These are phyloP conservation scores for Eristalis intricaria DNA, from an alignment of 2,888 invertebrate genomes.

Conservation along the genomic window DNA sequence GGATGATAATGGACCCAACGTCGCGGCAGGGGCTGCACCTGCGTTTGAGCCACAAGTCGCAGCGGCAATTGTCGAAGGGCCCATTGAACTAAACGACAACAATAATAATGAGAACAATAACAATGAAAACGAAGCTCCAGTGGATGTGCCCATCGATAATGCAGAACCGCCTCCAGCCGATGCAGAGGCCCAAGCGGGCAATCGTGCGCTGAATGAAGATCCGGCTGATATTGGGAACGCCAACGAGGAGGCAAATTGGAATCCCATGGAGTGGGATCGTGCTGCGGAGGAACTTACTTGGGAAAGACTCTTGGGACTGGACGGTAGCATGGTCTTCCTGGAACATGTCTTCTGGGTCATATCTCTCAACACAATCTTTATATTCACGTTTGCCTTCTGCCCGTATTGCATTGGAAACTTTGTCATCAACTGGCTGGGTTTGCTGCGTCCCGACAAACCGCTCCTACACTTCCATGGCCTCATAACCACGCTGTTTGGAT, in stretches of 20 bases:
- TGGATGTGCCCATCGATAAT: constrained; percentile 78
- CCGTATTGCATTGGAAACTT: constrained; percentile 97
- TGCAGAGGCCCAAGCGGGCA: constrained; percentile 81
- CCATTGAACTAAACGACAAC: constrained; percentile 69
- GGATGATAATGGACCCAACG: constrained; percentile 51
- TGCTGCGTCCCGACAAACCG: constrained; percentile 79
- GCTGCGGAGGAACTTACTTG: constrained; percentile 99
- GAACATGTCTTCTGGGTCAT: constrained; percentile 99
- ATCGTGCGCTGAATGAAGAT: constrained; percentile 81
- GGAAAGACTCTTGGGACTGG: constrained; percentile 97
- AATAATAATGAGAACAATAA: constrained; percentile 82
- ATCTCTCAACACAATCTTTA: constrained; percentile 97
- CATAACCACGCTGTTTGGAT: constrained; percentile 95
- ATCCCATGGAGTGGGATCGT: constrained; percentile 99
- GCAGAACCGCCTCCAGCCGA: constrained; percentile 78
- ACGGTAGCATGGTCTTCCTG: constrained; percentile 97
- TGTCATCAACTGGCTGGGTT: constrained; percentile 87
- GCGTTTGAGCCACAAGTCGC: constrained; percentile 66
- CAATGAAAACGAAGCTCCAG: constrained; percentile 75
- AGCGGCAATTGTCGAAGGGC: constrained; percentile 77
- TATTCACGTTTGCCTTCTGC: constrained; percentile 97
- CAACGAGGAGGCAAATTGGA: constrained; percentile 90
- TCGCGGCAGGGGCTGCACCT: constrained; percentile 58
- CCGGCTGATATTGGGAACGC: constrained; percentile 77
- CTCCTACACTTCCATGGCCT: constrained; percentile 95